Evolutionary conservation across 2,797 vertebrate species (phyloP), one percentile per base, ranked within the genome.

Genomic region (Nannoperca obscura): DNA sequence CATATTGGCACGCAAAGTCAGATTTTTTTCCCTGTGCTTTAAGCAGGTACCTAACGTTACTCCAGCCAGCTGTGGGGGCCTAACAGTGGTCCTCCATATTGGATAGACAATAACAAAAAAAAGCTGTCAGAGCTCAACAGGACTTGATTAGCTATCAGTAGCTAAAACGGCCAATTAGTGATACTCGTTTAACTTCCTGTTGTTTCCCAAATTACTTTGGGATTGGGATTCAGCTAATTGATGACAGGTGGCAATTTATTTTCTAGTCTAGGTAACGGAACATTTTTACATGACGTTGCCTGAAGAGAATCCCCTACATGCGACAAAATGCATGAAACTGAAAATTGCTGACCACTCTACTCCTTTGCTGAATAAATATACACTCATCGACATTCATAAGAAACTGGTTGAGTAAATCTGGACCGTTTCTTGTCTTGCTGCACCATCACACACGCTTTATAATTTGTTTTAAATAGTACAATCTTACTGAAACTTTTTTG

Each of bases 51-150:
- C 67, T 71, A 72, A 74, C 81, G 81, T 83, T 80, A 63, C 86
- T 88, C 49, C 34, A 88, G 86, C 90, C 90, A 91, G 88, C 87
- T 90, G 88, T 90, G 87, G 85, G 84, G 92, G 91, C 91, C 92
- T 91, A 38, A 71, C 80, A 80, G 85, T 82, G 86, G 65, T 89
- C 90, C 89, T 83, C 91, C 92, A 92, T 91, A 50, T 92, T 91
- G 90, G 86, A 90, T 74, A 82, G 88, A 89, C 83, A 86, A 88
- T 84, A 89, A 89, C 76, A 86, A 76, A 78, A 80, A 75, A 80
- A 75, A 59, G 50, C 81, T 86, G 76, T 83, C 85, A 84, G 20
- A 81, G 60, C 72, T 81, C 72, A 77, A 12, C 36, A 62, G 32
- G 64, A 70, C 57, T 65, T 67, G 5, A 14, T 54, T 66, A 42